Evolutionary conservation across 2,113 vertebrate species (phyloP).

Genomic region (human (Homo sapiens)): GRCh38 chr6:102035501-102036000

Average conservation of each 20-base stretch:
- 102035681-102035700: not conserved
- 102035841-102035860: not conserved
- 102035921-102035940: not conserved
- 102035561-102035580: constrained; percentile 92
- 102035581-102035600: constrained; percentile 59
- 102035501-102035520: constrained; percentile 99
- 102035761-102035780: not conserved
- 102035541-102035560: constrained; percentile 97
- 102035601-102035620: constrained; percentile 64
- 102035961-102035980: not conserved
- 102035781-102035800: not conserved
- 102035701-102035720: not conserved
- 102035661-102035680: not conserved
- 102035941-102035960: not conserved
- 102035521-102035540: constrained; percentile 98
- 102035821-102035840: rapidly evolving
- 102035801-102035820: not conserved
- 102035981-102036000: not conserved
- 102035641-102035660: not conserved
- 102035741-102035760: not conserved
- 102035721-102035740: not conserved
- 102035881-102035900: not conserved
- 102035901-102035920: not conserved
- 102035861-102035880: not conserved
- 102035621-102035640: not conserved